Base-by-base conservation (phyloP, 2,888 invertebrate species). In the Trypoxylon attenuatum region DNA sequence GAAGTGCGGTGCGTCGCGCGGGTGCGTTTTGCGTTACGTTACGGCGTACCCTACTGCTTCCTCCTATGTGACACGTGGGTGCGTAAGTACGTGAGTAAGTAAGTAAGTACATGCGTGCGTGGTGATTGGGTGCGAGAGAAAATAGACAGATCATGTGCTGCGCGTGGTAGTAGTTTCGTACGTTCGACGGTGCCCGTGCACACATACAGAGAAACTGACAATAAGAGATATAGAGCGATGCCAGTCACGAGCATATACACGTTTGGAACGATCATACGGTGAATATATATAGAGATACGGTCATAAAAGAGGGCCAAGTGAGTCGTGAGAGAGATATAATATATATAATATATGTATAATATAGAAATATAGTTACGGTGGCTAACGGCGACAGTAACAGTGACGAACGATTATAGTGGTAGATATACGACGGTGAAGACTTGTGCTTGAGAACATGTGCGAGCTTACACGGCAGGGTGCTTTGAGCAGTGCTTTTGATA, bases 401-500 rank as follows among this genome's bases (percentile, higher is more conserved):
- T 57, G 69, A 69, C 62, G 69, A 61, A 68, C 61, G 69, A 60
- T 49, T 38, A 29, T 59, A 61, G 39, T 41, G 42, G 39, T 46
- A 39, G 49, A 52, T 69, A 66, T 58, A 77, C 67, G 77, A 46
- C 68, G 77, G 68, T 75, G 64, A 71, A 71, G 56, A 68, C 72
- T 74, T 82, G 80, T 84, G 84, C 83, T 81, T 83, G 77, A 82
- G 78, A 83, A n/a, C n/a, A 80, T 84, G 84, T 84, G 85, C 85
- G 84, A 84, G 82, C 81, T 84, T 81, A 81, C 77, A 83, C 82
- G 82, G 79, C 78, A 80, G 77, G 82, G 84, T 85, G 85, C 85
- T 85, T 83, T 83, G 78, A 81, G 75, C 77, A 74, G 75, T 76
- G 76, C 75, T 72, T 74, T 77, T 69, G 13, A 13, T 77, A 73